Conservation (phyloP, 2,797 vertebrate genomes). For the Parauchenoglanis ngamensis region DNA sequence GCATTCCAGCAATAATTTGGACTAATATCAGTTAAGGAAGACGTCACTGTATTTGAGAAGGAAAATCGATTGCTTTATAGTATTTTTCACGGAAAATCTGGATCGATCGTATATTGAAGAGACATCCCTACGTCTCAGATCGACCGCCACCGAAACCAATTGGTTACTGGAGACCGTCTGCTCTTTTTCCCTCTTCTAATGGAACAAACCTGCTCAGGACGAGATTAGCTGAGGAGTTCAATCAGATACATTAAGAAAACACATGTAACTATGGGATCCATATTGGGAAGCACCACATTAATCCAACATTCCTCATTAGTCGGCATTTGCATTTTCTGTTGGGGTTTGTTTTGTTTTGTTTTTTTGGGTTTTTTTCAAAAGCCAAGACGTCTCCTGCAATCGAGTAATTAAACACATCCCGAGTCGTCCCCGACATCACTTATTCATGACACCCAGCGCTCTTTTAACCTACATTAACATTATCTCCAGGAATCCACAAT, state of each 20-base stretch:
- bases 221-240: neutral
- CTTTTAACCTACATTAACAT: conserved; percentile 67
- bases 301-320: neutral
- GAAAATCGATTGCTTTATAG: neutral
- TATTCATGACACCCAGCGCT: conserved; percentile 62
- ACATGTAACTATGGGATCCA: neutral
- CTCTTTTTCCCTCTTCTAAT: neutral
- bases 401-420: conserved; percentile 34
- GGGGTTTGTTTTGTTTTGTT: too few species aligned
- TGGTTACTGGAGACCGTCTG: neutral
- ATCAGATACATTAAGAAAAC: neutral
- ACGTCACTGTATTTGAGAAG: neutral
- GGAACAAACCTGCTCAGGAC: neutral
- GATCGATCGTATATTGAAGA: neutral
- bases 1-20: neutral
- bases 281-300: neutral
- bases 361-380: too few species aligned
- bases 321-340: neutral
- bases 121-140: neutral
- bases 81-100: neutral
- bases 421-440: conserved; percentile 60
- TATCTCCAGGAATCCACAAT: conserved; percentile 30
- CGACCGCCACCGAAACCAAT: neutral
- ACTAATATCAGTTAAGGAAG: neutral
- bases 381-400: neutral